phyloP scores from a whole-genome alignment of 1,140 invertebrate genomes.

The Stegodyphus dumicola region DNA sequence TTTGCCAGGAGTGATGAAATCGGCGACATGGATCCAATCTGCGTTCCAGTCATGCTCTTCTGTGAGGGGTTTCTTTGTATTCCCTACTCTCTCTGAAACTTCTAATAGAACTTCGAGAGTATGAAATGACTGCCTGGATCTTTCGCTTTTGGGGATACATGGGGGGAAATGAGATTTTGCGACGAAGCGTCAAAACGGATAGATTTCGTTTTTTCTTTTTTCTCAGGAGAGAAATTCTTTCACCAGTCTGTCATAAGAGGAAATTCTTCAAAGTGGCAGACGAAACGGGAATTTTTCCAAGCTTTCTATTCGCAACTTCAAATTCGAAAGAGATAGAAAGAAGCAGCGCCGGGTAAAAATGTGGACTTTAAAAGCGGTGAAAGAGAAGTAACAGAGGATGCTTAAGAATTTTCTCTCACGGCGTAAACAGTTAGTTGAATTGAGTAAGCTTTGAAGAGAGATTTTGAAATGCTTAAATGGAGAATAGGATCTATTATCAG shows the following conservation, averaged over 20 bases:
- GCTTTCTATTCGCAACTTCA: not conserved
- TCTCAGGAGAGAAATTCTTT: not conserved
- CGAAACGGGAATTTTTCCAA: not conserved
- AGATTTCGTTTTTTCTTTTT: not conserved
- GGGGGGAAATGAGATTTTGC: conserved; percentile 37
- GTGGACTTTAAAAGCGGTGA: too few species aligned
- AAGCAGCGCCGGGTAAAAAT: too few species aligned
- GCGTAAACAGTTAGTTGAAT: not conserved
- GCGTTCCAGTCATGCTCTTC: not conserved
- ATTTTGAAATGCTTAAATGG: not conserved
- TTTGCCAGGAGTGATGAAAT: conserved; percentile 6
- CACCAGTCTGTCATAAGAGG: not conserved
- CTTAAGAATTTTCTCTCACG: not conserved
- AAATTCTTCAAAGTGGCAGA: conserved; percentile 5
- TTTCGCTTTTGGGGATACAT: not conserved
- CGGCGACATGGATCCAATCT: conserved; percentile 2
- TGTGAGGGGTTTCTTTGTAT: not conserved
- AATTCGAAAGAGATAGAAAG: too few species aligned
- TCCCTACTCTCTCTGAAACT: not conserved
- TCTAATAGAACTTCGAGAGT: conserved; percentile 37
- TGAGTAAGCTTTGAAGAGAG: not conserved
- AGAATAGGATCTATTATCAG: too few species aligned
- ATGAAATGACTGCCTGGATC: conserved; percentile 17
- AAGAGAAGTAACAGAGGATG: too few species aligned
- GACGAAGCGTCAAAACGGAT: conserved; percentile 41